Conservation (phyloP, 2,888 invertebrate species). For the Coremacera marginata region DNA sequence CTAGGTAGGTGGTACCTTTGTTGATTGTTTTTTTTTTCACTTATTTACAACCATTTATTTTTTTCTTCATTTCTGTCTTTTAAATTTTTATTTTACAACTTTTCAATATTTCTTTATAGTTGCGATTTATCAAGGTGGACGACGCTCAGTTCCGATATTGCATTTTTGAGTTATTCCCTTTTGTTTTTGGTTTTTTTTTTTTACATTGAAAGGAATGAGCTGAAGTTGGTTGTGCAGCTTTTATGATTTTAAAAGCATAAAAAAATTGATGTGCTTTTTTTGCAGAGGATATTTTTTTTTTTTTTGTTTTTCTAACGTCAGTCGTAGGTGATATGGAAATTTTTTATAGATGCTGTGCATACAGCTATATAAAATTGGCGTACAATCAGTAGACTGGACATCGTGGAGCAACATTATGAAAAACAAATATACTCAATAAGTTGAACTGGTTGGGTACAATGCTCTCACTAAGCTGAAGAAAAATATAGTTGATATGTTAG, state of each 20-base stretch:
- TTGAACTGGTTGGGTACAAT: too few relatives aligned
- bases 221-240: constrained; percentile 7
- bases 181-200: not conserved
- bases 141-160: constrained; percentile 11
- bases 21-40: constrained; percentile 18
- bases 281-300: constrained; percentile 6
- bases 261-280: not conserved
- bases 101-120: constrained; percentile 39
- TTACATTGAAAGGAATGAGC: not conserved
- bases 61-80: constrained; percentile 10
- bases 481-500: too few relatives aligned
- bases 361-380: not conserved
- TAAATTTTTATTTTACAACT: constrained; percentile 13
- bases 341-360: constrained; percentile 15
- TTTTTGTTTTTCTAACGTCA: constrained; percentile 14
- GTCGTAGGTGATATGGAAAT: constrained; percentile 30
- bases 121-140: constrained; percentile 33
- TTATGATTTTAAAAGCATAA: constrained; percentile 25
- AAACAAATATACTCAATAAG: too few relatives aligned
- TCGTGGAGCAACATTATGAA: too few relatives aligned
- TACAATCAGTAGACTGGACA: too few relatives aligned
- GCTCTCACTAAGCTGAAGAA: too few relatives aligned
- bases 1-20: constrained; percentile 45
- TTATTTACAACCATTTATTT: constrained; percentile 18
- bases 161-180: constrained; percentile 23